Conservation (phyloP, 2,797 vertebrate species). For the Lepus townsendii region DNA sequence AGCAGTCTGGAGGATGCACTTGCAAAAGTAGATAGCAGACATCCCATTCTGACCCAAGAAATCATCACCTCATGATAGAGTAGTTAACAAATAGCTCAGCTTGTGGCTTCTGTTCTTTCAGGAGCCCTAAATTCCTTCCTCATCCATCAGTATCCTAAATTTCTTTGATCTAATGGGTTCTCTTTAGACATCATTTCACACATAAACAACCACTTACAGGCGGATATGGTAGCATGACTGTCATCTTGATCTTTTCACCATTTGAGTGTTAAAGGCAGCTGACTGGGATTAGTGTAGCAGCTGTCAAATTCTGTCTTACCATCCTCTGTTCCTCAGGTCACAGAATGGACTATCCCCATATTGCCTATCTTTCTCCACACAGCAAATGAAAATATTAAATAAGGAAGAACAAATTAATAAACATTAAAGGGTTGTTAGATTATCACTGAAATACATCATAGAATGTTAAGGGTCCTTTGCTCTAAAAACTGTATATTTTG, state of each 20-base stretch:
- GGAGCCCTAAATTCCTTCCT: not conserved
- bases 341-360: not conserved
- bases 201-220: not conserved
- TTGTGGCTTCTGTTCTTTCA: not conserved
- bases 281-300: not conserved
- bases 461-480: not conserved
- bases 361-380: not conserved
- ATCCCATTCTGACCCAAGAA: not conserved
- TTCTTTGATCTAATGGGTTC: not conserved
- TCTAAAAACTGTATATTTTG: not conserved
- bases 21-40: not conserved
- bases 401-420: not conserved
- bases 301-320: not conserved
- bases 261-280: constrained; percentile 32
- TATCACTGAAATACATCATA: not conserved
- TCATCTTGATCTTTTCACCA: constrained; percentile 30
- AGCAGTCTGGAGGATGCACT: accelerated
- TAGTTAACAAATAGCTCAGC: not conserved
- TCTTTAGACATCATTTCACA: constrained; percentile 18
- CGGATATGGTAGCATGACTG: not conserved
- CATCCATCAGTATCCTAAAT: not conserved
- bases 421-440: not conserved
- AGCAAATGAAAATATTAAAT: not conserved
- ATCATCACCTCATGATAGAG: not conserved
- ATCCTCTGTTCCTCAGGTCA: not conserved